Conservation (phyloP, 1,140 invertebrate species). For the Sycophaga agraensis region DNA sequence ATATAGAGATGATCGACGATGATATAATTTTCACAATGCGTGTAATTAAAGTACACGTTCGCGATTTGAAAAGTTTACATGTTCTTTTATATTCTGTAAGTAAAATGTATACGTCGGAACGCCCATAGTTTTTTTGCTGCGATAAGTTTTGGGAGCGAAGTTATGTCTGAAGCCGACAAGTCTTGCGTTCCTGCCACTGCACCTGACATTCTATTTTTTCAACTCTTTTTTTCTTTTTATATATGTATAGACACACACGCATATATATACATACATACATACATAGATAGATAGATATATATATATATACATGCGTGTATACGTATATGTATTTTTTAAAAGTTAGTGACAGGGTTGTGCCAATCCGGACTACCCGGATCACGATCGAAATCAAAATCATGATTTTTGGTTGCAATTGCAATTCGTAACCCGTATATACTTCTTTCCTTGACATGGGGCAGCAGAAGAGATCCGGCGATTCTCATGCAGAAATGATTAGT, state of each 20-base stretch:
- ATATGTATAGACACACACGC: neutral
- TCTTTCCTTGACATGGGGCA: slow-evolving; percentile 9
- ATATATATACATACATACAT: too few species aligned
- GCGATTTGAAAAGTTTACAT: slow-evolving; percentile 33
- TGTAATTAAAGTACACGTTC: neutral
- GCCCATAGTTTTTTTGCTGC: slow-evolving; percentile 36
- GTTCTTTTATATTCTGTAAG: slow-evolving; percentile 36
- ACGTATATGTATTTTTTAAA: slow-evolving; percentile 2
- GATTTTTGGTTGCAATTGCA: slow-evolving; percentile 20
- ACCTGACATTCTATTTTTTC: slow-evolving; percentile 17
- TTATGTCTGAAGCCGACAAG: slow-evolving; percentile 45
- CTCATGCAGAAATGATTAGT: slow-evolving; percentile 5
- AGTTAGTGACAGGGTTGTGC: slow-evolving; percentile 19
- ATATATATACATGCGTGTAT: too few species aligned
- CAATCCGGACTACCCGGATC: slow-evolving; percentile 19
- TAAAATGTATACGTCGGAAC: slow-evolving; percentile 44
- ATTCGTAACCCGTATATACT: neutral
- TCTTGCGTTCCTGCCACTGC: slow-evolving; percentile 39
- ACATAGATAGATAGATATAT: too few species aligned
- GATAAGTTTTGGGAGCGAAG: slow-evolving; percentile 40
- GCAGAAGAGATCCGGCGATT: slow-evolving; percentile 10
- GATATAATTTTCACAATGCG: neutral
- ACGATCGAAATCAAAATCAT: slow-evolving; percentile 30
- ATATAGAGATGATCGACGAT: slow-evolving; percentile 38
- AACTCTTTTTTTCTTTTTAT: slow-evolving; percentile 5